These are phyloP conservation scores for Hypotaenidia philippensis DNA, from an alignment of 2,797 vertebrate species.

Conservation along the genomic window DNA sequence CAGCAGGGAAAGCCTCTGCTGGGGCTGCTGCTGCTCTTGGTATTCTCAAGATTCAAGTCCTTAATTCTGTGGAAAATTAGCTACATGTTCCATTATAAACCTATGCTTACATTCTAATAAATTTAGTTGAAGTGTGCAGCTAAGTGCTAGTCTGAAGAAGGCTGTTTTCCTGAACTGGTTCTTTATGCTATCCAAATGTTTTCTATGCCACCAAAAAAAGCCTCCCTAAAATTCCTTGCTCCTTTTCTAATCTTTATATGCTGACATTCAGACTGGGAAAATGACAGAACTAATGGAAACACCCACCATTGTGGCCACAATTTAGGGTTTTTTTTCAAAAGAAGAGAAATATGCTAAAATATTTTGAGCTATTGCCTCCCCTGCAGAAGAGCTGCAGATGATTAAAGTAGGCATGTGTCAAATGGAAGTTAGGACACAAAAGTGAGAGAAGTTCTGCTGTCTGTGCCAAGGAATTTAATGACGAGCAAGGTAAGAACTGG, in stretches of 20 bases:
- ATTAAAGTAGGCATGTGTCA: background rate
- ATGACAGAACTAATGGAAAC: background rate
- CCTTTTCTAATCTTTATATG: background rate
- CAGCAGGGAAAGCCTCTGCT: background rate
- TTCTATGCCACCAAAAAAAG: background rate
- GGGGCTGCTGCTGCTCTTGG: background rate
- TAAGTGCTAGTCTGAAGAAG: background rate
- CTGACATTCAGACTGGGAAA: background rate
- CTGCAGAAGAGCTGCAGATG: background rate
- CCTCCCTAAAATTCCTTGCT: background rate
- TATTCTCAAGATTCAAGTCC: background rate
- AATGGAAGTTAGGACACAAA: background rate
- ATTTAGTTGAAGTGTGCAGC: background rate
- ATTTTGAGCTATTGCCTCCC: background rate
- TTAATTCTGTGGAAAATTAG: background rate
- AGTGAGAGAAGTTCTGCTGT: background rate
- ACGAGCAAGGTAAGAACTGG: background rate
- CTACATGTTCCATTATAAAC: background rate
- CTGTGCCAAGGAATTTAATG: background rate
- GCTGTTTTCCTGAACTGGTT: background rate
- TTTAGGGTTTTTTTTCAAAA: background rate
- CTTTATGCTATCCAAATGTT: background rate
- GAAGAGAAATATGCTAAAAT: background rate
- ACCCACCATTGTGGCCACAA: background rate
- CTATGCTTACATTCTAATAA: background rate